A percentile compares a stretch with the other conserved stretches of the same genome.
phyloP scores from a whole-genome alignment of 2,797 vertebrate species.

The Spheniscus humboldti region DNA sequence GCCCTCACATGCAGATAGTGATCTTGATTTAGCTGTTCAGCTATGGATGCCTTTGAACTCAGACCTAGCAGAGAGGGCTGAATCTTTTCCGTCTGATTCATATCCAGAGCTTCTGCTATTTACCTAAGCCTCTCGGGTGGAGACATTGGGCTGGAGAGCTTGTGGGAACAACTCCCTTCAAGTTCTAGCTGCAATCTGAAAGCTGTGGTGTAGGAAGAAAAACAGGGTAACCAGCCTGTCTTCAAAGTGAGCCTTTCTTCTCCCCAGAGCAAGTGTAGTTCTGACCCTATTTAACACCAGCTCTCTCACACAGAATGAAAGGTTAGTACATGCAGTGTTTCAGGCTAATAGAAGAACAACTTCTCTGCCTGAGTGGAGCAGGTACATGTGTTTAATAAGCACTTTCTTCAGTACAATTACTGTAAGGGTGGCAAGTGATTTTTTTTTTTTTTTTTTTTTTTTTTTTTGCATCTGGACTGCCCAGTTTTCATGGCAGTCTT shows the following conservation, averaged over 20 bases:
- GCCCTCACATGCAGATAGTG: conserved; percentile 28
- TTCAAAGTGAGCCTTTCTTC: conserved; percentile 57
- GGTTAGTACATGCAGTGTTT: background rate
- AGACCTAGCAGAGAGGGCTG: conserved; percentile 35
- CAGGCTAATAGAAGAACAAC: background rate
- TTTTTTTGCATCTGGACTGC: background rate
- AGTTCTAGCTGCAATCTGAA: conserved; percentile 56
- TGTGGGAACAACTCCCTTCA: conserved; percentile 67
- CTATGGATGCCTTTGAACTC: conserved; percentile 57
- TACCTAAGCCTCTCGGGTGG: conserved; percentile 61
- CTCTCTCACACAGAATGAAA: background rate
- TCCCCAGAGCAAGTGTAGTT: conserved; percentile 47
- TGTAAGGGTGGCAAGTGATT: background rate
- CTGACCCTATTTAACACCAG: conserved; percentile 50
- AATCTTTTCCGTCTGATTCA: conserved; percentile 65
- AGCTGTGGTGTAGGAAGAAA: conserved; percentile 60
- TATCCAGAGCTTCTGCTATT: conserved; percentile 57
- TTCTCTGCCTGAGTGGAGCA: background rate
- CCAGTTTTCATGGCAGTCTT: background rate
- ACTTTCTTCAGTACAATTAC: background rate
- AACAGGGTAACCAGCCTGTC: conserved; percentile 51
- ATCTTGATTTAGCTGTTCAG: conserved; percentile 55
- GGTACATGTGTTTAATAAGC: background rate
- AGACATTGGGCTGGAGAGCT: conserved; percentile 48
- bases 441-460: background rate